Evolutionary conservation across 2,888 invertebrate genomes (phyloP).

Genomic region (Synergus itoensis): DNA sequence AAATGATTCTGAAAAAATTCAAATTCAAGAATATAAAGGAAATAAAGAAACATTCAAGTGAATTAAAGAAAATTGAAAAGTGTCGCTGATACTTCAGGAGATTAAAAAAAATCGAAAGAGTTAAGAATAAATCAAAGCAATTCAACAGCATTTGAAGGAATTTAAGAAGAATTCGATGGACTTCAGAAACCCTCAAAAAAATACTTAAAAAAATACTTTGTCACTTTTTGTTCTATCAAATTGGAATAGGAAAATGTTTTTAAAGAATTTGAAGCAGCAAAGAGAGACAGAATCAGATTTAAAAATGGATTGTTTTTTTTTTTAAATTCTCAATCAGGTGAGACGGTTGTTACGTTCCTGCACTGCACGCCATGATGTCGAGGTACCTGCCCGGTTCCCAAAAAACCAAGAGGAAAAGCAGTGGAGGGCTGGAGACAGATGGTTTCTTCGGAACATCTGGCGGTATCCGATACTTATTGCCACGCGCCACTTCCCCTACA

Average conservation of each 20-base stretch:
- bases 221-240: too few relatives aligned
- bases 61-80: too few relatives aligned
- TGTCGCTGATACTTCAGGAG: too few relatives aligned
- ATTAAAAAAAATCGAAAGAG: too few relatives aligned
- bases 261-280: neutral
- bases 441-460: slow-evolving; percentile 70
- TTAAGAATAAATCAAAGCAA: too few relatives aligned
- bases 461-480: slow-evolving; percentile 72
- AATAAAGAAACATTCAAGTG: too few relatives aligned
- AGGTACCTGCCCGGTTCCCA: slow-evolving; percentile 53
- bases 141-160: too few relatives aligned
- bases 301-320: neutral
- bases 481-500: slow-evolving; percentile 74
- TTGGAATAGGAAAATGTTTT: neutral
- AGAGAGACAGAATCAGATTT: neutral
- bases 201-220: too few relatives aligned
- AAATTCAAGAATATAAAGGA: too few relatives aligned
- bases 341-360: slow-evolving; percentile 27
- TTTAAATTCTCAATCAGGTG: slow-evolving; percentile 7
- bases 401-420: slow-evolving; percentile 56
- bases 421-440: slow-evolving; percentile 63
- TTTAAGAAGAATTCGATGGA: too few relatives aligned
- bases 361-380: slow-evolving; percentile 30
- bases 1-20: too few relatives aligned
- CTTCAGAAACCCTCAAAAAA: too few relatives aligned